Evolutionary conservation across 2,888 invertebrate species (phyloP).

Genomic region (Bugulina stolonifera): DNA sequence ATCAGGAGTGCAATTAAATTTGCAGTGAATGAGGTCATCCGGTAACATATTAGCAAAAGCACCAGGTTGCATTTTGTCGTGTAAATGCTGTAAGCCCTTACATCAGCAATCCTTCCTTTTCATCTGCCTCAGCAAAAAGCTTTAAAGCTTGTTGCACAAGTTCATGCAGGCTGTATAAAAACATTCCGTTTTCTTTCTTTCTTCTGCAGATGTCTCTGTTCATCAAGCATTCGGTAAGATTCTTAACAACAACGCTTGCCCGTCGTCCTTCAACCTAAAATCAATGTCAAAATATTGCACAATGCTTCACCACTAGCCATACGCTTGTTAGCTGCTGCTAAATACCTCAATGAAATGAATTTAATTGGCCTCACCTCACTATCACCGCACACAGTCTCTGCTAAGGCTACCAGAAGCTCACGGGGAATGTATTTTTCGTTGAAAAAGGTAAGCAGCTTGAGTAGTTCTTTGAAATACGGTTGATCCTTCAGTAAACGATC

Average conservation of each 20-base stretch:
- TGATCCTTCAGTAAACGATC: background rate
- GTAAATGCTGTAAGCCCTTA: no score
- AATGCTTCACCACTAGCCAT: no score
- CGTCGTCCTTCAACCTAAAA: background rate
- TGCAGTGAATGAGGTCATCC: no score
- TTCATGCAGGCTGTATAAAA: background rate
- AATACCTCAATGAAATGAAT: no score
- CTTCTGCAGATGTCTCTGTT: background rate
- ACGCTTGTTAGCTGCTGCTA: no score
- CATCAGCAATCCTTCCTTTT: background rate
- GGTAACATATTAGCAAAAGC: no score
- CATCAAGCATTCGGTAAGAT: no score
- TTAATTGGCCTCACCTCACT: background rate
- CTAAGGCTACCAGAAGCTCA: background rate
- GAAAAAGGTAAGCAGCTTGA: background rate
- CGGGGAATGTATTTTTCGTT: background rate
- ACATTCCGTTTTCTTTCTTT: background rate
- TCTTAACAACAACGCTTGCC: no score
- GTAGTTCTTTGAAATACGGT: background rate
- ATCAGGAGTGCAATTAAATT: no score
- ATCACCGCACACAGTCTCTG: background rate
- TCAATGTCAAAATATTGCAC: background rate
- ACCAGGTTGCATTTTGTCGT: no score
- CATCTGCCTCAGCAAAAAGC: background rate
- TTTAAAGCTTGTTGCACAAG: background rate